A percentile compares a stretch with the other conserved stretches of the same genome.
Evolutionary conservation across 2,797 vertebrate genomes (phyloP).

Genomic region (Oophaga sylvatica): DNA sequence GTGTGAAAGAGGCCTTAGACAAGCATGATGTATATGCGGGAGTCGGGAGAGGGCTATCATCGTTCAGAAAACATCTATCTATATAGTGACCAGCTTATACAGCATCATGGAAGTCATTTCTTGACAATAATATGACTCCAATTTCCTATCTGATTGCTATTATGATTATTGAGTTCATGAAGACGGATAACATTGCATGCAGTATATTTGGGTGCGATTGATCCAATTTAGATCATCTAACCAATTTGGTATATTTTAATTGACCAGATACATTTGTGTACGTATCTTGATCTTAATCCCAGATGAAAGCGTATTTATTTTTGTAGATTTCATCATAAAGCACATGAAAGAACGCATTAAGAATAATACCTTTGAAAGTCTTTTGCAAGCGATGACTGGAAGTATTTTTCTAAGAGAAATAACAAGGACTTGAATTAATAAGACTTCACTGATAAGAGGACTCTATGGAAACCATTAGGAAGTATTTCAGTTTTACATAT

Average conservation of each 20-base stretch:
- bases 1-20: too few relatives aligned
- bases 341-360: conserved; percentile 35
- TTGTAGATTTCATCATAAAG: background rate
- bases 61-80: too few relatives aligned
- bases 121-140: background rate
- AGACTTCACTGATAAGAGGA: conserved; percentile 13
- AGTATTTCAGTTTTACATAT: background rate
- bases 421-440: conserved; percentile 32
- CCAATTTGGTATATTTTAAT: background rate
- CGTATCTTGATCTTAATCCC: background rate
- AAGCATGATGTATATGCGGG: too few relatives aligned
- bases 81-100: too few relatives aligned
- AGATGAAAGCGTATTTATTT: conserved; percentile 7
- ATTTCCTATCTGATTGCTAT: background rate
- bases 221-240: background rate
- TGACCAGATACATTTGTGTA: background rate
- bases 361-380: background rate
- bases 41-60: too few relatives aligned
- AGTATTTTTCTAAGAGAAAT: conserved; percentile 3
- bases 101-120: background rate
- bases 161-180: background rate
- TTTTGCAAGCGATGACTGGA: background rate
- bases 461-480: conserved; percentile 42
- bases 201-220: background rate
- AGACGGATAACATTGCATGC: background rate